phyloP scores from a whole-genome alignment of 2,888 invertebrate species.

The Microplitis manilae region DNA sequence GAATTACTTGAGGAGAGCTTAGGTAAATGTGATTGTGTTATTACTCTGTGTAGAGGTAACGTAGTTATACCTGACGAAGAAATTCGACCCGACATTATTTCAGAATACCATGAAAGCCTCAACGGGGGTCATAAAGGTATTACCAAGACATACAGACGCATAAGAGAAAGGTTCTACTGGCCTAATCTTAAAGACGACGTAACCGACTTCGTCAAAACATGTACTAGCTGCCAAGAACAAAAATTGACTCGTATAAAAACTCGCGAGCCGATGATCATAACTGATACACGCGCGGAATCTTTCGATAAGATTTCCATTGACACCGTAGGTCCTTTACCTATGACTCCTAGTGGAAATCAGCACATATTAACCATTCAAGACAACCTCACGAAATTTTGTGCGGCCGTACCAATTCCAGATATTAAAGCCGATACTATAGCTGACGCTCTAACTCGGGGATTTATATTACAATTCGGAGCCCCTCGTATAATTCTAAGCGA shows the following conservation, averaged over 20 bases:
- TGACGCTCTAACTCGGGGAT: constrained; percentile 27
- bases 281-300: constrained; percentile 39
- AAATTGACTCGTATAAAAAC: constrained; percentile 42
- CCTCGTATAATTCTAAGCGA: constrained; percentile 41
- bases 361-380: constrained; percentile 47
- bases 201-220: constrained; percentile 41
- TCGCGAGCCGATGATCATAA: constrained; percentile 47
- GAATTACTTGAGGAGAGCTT: background rate
- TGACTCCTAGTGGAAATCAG: constrained; percentile 33
- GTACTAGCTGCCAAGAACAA: constrained; percentile 46
- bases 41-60: constrained; percentile 27
- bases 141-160: constrained; percentile 33
- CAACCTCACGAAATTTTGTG: constrained; percentile 43
- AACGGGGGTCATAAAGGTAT: constrained; percentile 38
- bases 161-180: constrained; percentile 46
- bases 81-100: constrained; percentile 10
- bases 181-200: constrained; percentile 41
- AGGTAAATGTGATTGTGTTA: background rate
- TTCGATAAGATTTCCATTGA: constrained; percentile 47
- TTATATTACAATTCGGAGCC: constrained; percentile 27
- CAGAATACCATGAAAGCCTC: constrained; percentile 23
- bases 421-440: constrained; percentile 34
- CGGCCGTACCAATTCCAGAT: constrained; percentile 36
- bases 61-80: constrained; percentile 6
- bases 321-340: constrained; percentile 34